Percentiles rank a stretch among this genome's conserved stretches.
Conservation (phyloP, 2,888 invertebrate species). For the Cataglyphis livida region DNA sequence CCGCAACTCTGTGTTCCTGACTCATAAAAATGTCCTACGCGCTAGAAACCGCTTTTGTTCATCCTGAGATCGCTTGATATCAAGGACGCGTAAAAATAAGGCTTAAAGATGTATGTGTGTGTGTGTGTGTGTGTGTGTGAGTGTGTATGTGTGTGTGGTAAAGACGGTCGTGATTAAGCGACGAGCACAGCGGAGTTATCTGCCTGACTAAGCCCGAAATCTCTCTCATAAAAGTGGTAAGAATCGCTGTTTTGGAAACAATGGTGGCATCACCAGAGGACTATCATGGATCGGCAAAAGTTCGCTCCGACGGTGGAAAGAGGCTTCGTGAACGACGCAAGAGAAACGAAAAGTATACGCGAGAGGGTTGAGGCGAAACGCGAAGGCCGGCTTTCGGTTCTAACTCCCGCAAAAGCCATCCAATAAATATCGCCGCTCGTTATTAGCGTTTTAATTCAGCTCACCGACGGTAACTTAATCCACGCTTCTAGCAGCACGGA, state of each 20-base stretch:
- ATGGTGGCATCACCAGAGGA: slow-evolving; percentile 70
- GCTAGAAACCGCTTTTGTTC: slow-evolving; percentile 59
- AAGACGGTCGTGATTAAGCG: slow-evolving; percentile 69
- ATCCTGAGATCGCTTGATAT: slow-evolving; percentile 71
- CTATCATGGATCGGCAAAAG: slow-evolving; percentile 66
- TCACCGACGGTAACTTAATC: slow-evolving; percentile 81
- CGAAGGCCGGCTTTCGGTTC: slow-evolving; percentile 57
- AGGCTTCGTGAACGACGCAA: slow-evolving; percentile 48
- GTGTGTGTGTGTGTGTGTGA: slow-evolving; percentile 38
- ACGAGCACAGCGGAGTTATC: slow-evolving; percentile 79
- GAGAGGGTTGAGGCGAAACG: slow-evolving; percentile 36
- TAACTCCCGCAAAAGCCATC: slow-evolving; percentile 76
- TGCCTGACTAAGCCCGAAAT: slow-evolving; percentile 81
- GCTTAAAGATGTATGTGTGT: slow-evolving; percentile 57
- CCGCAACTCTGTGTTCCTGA: slow-evolving; percentile 5
- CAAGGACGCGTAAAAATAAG: slow-evolving; percentile 56
- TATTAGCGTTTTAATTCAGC: slow-evolving; percentile 85
- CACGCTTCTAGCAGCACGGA: slow-evolving; percentile 66
- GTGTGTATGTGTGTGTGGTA: background rate
- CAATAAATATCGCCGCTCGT: slow-evolving; percentile 84
- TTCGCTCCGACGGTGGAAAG: slow-evolving; percentile 55
- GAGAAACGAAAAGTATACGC: slow-evolving; percentile 8
- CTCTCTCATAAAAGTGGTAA: slow-evolving; percentile 83
- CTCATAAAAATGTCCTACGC: slow-evolving; percentile 54
- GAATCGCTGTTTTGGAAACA: slow-evolving; percentile 82